These are phyloP conservation scores for Halesus radiatus DNA, from an alignment of 1,140 invertebrate genomes.

Conservation along the genomic window DNA sequence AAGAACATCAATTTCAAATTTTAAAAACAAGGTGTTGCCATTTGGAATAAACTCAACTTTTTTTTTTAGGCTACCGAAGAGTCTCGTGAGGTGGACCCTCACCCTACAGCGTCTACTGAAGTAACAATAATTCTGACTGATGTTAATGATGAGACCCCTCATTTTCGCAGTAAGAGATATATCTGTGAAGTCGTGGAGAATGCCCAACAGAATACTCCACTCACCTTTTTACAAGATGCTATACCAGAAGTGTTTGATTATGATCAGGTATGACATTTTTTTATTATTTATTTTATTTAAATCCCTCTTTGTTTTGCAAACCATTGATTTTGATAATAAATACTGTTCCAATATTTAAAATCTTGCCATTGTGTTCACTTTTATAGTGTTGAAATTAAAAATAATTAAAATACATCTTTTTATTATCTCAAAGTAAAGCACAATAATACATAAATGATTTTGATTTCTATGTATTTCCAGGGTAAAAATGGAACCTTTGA, in stretches of 20 bases:
- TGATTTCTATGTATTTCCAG: slow-evolving; percentile 63
- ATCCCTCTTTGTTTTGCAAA: too few species aligned
- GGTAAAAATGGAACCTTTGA: slow-evolving; percentile 94
- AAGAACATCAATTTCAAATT: too few species aligned
- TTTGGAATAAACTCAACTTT: too few species aligned
- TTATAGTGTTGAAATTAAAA: too few species aligned
- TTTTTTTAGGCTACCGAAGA: slow-evolving; percentile 77
- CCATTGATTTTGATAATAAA: too few species aligned
- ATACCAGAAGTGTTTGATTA: slow-evolving; percentile 92
- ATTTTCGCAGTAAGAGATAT: slow-evolving; percentile 84
- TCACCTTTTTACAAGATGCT: slow-evolving; percentile 86
- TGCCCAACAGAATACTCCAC: slow-evolving; percentile 89
- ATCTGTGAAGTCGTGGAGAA: slow-evolving; percentile 93
- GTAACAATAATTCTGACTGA: slow-evolving; percentile 94
- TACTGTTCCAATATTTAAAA: too few species aligned
- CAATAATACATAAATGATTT: too few species aligned
- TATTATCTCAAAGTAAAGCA: too few species aligned
- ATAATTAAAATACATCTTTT: too few species aligned
- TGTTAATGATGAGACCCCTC: slow-evolving; percentile 94
- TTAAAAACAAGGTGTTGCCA: too few species aligned
- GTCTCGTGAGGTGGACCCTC: slow-evolving; percentile 73
- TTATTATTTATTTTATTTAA: too few species aligned
- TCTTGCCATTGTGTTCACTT: too few species aligned
- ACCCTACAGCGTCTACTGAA: slow-evolving; percentile 86
- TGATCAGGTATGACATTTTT: slow-evolving; percentile 83